Conservation (phyloP, 2,797 vertebrate species). For the Anisognathus igniventris region DNA sequence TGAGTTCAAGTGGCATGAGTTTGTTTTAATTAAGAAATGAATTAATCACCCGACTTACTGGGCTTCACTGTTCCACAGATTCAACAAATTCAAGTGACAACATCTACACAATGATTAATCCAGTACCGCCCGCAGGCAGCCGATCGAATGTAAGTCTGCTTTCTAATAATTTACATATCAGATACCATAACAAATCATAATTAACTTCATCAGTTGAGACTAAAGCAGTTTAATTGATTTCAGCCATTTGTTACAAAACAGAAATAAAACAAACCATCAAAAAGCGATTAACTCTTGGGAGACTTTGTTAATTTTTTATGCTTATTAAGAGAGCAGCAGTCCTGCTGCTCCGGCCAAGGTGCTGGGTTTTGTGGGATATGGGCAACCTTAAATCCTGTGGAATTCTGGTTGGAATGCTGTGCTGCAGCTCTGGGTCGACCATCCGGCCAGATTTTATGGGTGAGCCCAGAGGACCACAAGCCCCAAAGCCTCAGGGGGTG, state of each 20-base stretch:
- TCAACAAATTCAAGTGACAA: constrained; percentile 99
- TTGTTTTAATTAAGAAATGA: constrained; percentile 84
- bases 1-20: constrained; percentile 81
- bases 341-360: not conserved
- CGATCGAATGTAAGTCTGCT: constrained; percentile 92
- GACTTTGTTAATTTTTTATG: constrained; percentile 53
- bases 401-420: not conserved
- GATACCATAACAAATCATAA: constrained; percentile 84
- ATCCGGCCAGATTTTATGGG: not conserved
- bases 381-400: not conserved
- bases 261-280: constrained; percentile 77
- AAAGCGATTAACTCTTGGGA: constrained; percentile 73
- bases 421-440: not conserved
- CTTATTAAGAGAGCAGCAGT: not conserved
- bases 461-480: not conserved
- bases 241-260: constrained; percentile 81
- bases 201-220: constrained; percentile 81
- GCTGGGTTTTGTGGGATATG: not conserved
- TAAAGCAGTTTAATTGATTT: constrained; percentile 81
- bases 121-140: constrained; percentile 91
- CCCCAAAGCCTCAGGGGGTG: rapidly evolving
- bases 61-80: constrained; percentile 81
- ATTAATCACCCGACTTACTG: constrained; percentile 78
- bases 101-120: constrained; percentile 99
- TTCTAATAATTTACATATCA: constrained; percentile 81